Evolutionary conservation across 2,888 invertebrate species (phyloP), one percentile per base, ranked within the genome.

Genomic region (Macaria notata): DNA sequence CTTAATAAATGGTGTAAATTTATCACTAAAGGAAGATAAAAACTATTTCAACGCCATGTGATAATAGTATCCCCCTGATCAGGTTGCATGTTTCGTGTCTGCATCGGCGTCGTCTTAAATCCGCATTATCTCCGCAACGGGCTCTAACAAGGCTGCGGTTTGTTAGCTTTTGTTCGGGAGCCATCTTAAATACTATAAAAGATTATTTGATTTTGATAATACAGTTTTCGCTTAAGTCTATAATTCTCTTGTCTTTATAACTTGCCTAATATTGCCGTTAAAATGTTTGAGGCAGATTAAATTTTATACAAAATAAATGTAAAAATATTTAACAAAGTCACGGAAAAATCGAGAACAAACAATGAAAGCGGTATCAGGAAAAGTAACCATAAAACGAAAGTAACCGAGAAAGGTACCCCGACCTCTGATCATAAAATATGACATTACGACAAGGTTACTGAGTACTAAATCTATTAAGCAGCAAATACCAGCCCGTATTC

Each of bases 291-390:
- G 19, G 19, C 19, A 19, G 1, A 19, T 19, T 19, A 19, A 4
- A 36, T 36, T 36, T 2, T 1, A 36, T 36, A 36, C 33, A 36
- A 36, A 36, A 36, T 36, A 36, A 36, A 36, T 36, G 33, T 36
- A 6, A 36, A 36, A 49, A 49, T 41, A 49, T 31, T 41, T 4
- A 41, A 41, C 6, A 8, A 4, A n/a, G 41, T 4, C 30, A 30
- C 47, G 19, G 49, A 64, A 64, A 19, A 64, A 65, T 59, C 53
- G 56, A 63, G 56, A 62, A 61, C 61, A 62, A 61, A 61, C 59
- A 64, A 64, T 62, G 63, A 64, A 62, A 64, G 62, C 60, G 46
- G 59, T 55, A 49, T 41, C 52, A 47, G 56, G 57, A 48, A 54
- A 64, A 58, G 55, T 60, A 51, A 54, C 53, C 49, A 31, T 49